phyloP scores from a whole-genome alignment of 1,140 invertebrate species.

The Monochamus saltuarius region DNA sequence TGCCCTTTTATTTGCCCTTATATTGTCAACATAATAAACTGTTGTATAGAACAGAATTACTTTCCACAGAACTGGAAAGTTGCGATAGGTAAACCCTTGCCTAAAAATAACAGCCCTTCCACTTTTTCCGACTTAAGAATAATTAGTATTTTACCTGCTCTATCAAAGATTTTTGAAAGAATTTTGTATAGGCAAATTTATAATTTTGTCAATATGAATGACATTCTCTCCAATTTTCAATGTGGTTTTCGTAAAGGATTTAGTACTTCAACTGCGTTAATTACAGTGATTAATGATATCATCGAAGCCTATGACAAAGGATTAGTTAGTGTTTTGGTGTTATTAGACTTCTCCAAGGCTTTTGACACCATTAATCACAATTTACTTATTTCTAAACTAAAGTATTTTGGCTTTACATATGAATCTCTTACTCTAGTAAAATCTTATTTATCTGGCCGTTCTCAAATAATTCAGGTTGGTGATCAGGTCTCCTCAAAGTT shows the following conservation, averaged over 20 bases:
- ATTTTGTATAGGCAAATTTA: constrained; percentile 19
- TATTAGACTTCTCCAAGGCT: constrained; percentile 35
- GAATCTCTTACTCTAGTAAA: constrained; percentile 2
- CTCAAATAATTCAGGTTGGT: constrained; percentile 3
- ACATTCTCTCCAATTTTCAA: constrained; percentile 20
- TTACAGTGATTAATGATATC: constrained; percentile 26
- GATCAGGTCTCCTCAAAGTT: constrained; percentile 1
- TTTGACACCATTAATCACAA: constrained; percentile 47
- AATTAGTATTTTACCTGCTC: constrained; percentile 28
- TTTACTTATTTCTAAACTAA: constrained; percentile 8
- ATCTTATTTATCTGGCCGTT: constrained; percentile 5
- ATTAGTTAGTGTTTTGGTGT: constrained; percentile 14
- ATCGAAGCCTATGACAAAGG: constrained; percentile 10
- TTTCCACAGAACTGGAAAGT: constrained; percentile 23
- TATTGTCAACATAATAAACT: constrained; percentile 14
- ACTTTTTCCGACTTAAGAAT: constrained; percentile 25
- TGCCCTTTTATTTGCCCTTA: constrained; percentile 1
- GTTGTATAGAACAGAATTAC: constrained; percentile 7
- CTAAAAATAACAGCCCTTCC: constrained; percentile 19
- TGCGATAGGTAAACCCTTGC: constrained; percentile 25
- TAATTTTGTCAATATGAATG: constrained; percentile 10
- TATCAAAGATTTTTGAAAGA: constrained; percentile 32
- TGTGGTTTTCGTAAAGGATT: constrained; percentile 19
- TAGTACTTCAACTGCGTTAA: constrained; percentile 17
- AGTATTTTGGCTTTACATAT: constrained; percentile 10